phyloP scores from a whole-genome alignment of 2,113 vertebrate species.

The Pitta sordida region DNA sequence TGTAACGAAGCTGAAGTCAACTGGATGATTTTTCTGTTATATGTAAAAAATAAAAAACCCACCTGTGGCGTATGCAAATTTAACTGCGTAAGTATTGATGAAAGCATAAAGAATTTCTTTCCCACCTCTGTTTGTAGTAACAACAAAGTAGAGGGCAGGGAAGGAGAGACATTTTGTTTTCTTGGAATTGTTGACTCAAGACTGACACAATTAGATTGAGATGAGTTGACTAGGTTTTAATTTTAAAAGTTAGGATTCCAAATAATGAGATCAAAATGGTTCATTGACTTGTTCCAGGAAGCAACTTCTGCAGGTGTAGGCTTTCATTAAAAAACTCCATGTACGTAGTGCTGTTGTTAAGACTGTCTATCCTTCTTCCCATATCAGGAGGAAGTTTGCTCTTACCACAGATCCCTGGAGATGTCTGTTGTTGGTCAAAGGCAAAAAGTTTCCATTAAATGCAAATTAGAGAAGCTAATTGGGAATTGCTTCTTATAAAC shows the following conservation, averaged over 20 bases:
- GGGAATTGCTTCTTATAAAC: not conserved
- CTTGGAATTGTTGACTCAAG: not conserved
- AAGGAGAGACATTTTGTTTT: not conserved
- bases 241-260: conserved; percentile 22
- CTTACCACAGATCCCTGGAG: not conserved
- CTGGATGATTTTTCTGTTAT: not conserved
- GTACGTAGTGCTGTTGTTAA: not conserved
- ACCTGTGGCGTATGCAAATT: not conserved
- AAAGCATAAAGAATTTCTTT: not conserved
- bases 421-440: not conserved
- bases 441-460: not conserved
- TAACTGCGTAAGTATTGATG: not conserved
- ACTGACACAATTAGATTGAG: not conserved
- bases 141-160: not conserved
- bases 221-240: not conserved
- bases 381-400: not conserved
- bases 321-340: conserved; percentile 7
- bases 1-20: not conserved
- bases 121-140: not conserved
- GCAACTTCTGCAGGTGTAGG: not conserved
- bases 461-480: not conserved
- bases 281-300: conserved; percentile 13
- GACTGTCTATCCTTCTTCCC: not conserved
- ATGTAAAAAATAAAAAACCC: not conserved
- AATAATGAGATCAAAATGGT: conserved; percentile 32